Evolutionary conservation across 2,113 vertebrate species (phyloP).

Genomic region (Catharus fuscescens): DNA sequence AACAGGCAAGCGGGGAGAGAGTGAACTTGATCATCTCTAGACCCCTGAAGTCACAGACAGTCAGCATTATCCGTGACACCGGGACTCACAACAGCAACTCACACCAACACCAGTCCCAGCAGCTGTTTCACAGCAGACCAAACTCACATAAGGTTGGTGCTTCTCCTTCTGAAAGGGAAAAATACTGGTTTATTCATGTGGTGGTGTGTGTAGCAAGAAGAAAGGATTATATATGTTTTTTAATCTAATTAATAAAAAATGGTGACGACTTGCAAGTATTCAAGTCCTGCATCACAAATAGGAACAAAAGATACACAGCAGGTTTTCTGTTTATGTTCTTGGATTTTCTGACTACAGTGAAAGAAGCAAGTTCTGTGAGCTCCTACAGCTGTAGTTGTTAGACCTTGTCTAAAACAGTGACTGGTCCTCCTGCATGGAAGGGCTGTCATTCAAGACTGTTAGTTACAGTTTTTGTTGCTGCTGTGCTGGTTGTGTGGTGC

Average conservation of each 20-base stretch:
- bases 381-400: neutral
- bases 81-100: slow-evolving; percentile 85
- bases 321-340: neutral
- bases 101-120: slow-evolving; percentile 80
- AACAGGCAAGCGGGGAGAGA: slow-evolving; percentile 93
- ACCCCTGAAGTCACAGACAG: slow-evolving; percentile 82
- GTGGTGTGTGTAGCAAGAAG: neutral
- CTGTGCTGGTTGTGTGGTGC: neutral
- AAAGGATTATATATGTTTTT: neutral
- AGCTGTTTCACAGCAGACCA: slow-evolving; percentile 72
- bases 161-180: neutral
- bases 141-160: slow-evolving; percentile 83
- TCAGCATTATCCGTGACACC: slow-evolving; percentile 82
- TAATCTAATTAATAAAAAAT: neutral
- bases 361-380: neutral
- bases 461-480: neutral
- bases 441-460: neutral
- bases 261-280: neutral
- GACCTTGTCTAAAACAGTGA: neutral
- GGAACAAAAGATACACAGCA: neutral
- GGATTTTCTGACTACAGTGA: neutral
- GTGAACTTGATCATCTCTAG: slow-evolving; percentile 90
- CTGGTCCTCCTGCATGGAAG: neutral
- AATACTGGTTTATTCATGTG: neutral
- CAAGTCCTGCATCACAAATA: neutral